Percentiles rank a stretch among this genome's conserved stretches.
Evolutionary conservation across 2,113 vertebrate genomes (phyloP).

Genomic region (Cnemophilus loriae): DNA sequence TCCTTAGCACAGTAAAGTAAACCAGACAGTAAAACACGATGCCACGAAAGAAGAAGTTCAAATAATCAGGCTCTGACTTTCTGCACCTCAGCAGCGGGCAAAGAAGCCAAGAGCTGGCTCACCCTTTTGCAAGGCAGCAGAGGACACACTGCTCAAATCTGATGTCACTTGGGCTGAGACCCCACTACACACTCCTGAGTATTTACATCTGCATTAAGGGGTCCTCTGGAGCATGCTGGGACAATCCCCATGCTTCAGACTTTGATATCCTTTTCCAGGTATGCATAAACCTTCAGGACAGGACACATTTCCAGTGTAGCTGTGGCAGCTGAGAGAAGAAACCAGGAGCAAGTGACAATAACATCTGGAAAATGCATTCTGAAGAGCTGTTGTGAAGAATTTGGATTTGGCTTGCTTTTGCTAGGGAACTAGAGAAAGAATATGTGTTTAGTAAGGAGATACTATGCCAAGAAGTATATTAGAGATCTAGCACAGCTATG

Average conservation of each 20-base stretch:
- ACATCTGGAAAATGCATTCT: not conserved
- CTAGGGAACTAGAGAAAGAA: not conserved
- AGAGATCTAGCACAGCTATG: not conserved
- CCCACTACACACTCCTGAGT: rapidly evolving
- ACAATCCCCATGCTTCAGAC: not conserved
- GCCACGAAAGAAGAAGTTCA: not conserved
- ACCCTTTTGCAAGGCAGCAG: rapidly evolving
- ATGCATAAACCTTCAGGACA: not conserved
- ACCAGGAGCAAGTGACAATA: not conserved
- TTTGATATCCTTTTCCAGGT: not conserved
- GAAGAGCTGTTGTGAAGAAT: not conserved
- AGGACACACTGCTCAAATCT: not conserved
- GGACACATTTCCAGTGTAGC: not conserved
- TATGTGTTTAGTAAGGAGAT: not conserved
- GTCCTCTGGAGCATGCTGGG: not conserved
- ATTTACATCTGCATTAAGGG: not conserved
- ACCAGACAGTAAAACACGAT: not conserved
- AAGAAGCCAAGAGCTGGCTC: not conserved
- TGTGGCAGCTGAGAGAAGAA: not conserved
- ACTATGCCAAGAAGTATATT: not conserved
- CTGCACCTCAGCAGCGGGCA: not conserved
- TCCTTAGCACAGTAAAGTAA: not conserved
- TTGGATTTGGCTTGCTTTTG: not conserved
- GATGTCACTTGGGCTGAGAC: not conserved
- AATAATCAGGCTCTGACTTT: not conserved